Conservation (phyloP, 2,113 vertebrate genomes). For the Struthio camelus region DNA sequence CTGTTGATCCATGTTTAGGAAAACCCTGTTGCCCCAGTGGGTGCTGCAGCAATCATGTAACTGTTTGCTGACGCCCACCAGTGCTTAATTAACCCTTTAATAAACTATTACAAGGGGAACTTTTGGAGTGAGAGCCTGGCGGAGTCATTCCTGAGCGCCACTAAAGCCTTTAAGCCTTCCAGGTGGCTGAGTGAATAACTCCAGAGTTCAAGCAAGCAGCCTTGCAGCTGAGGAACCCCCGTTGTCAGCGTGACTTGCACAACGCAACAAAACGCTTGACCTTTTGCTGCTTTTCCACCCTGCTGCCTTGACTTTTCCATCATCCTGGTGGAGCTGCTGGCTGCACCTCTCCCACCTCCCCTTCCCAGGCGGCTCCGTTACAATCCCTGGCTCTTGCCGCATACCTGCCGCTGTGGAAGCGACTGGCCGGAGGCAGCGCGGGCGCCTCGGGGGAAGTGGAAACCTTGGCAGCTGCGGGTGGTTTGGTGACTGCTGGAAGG, state of each 20-base stretch:
- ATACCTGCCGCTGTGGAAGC: neutral
- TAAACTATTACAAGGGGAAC: neutral
- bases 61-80: neutral
- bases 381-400: neutral
- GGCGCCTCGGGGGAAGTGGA: accelerated
- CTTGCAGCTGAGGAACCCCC: neutral
- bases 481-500: neutral
- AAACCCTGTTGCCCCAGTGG: neutral
- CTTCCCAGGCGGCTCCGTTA: neutral
- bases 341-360: too few relatives aligned
- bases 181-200: neutral
- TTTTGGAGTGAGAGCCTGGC: neutral
- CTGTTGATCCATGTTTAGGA: neutral
- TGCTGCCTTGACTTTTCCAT: neutral
- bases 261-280: neutral
- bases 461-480: neutral
- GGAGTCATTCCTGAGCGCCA: neutral
- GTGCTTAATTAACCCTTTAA: neutral
- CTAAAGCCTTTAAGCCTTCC: neutral
- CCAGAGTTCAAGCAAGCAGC: neutral
- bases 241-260: neutral
- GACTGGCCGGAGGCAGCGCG: accelerated
- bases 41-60: neutral
- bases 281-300: neutral
- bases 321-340: neutral